Percentiles rank a stretch among this genome's conserved stretches.
Conservation (phyloP, 2,888 invertebrate species). For the Hirtodrosophila alboralis region DNA sequence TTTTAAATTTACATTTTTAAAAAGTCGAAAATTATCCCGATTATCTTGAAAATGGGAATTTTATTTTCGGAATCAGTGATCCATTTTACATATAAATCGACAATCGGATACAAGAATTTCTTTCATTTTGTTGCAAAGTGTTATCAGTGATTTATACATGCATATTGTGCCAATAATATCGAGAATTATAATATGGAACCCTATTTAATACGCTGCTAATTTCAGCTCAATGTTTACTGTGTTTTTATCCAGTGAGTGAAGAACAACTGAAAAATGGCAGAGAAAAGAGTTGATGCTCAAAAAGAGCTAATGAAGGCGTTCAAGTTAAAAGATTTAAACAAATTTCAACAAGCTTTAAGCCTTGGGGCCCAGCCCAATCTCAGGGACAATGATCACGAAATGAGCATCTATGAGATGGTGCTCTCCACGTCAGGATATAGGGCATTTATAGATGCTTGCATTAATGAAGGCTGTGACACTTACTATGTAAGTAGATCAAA, state of each 20-base stretch:
- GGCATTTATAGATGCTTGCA: conserved; percentile 7
- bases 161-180: no score
- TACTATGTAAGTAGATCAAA: conserved; percentile 21
- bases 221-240: neutral
- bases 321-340: neutral
- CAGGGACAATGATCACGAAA: neutral
- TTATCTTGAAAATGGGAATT: no score
- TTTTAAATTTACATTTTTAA: no score
- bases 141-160: no score
- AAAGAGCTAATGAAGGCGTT: neutral
- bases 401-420: conserved; percentile 16
- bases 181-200: no score
- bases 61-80: no score
- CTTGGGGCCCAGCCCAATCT: conserved; percentile 2
- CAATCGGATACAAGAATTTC: no score
- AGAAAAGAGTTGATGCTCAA: neutral
- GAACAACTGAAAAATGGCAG: conserved; percentile 6
- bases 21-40: no score
- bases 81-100: no score
- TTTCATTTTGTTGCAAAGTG: no score
- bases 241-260: neutral
- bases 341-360: conserved; percentile 1
- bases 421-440: conserved; percentile 7
- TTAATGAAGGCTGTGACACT: conserved; percentile 12
- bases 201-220: no score